phyloP scores from a whole-genome alignment of 2,113 vertebrate genomes.

The Nesoenas mayeri region DNA sequence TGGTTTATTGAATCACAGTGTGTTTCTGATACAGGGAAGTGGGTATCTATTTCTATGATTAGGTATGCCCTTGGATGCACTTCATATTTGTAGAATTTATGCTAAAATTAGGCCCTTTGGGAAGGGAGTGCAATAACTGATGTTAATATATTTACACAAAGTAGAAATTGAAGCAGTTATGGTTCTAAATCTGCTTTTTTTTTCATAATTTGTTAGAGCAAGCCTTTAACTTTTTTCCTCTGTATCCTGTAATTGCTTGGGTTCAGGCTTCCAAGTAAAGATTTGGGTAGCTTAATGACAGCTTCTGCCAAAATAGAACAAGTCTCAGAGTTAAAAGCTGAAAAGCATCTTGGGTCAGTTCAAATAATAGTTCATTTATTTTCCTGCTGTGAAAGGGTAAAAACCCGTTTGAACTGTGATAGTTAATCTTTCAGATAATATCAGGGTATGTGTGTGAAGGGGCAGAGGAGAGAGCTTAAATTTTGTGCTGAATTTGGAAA shows the following conservation, averaged over 20 bases:
- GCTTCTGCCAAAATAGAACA: not conserved
- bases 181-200: not conserved
- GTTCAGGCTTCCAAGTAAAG: not conserved
- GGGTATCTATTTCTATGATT: not conserved
- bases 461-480: not conserved
- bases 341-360: not conserved
- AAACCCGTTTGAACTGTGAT: not conserved
- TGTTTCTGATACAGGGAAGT: not conserved
- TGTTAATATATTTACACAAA: not conserved
- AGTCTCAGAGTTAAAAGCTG: not conserved
- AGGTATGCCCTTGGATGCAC: not conserved
- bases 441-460: not conserved
- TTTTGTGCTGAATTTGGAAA: not conserved
- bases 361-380: not conserved
- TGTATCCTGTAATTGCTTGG: not conserved
- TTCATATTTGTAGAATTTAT: not conserved
- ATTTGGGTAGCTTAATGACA: not conserved
- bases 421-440: not conserved
- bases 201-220: not conserved
- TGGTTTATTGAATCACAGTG: not conserved
- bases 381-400: not conserved
- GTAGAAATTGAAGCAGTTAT: not conserved
- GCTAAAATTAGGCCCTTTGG: not conserved
- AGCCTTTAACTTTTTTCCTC: not conserved
- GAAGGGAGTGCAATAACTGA: not conserved